Base-by-base conservation (phyloP, 2,888 invertebrate species). In the Diadromus collaris region DNA sequence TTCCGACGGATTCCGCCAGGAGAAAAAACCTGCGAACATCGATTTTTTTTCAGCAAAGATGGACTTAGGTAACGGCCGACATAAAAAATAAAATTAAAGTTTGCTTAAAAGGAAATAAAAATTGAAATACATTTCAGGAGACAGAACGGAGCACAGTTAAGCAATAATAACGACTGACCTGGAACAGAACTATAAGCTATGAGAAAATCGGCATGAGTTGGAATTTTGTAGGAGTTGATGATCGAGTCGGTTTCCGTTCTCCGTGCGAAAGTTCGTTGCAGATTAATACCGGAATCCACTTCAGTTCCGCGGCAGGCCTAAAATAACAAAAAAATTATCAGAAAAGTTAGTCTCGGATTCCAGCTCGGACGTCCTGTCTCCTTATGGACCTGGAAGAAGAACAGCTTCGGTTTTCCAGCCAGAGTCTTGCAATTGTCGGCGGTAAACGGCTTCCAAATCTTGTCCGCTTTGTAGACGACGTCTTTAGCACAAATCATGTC, bases 401-500 rank as follows among this genome's bases (percentile, higher is more conserved):
- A 94, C 3, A 94, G 76, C 85, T 94, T 94, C 7, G 94, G 94
- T 85, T 94, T 94, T 54, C 94, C 94, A 64, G 92, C 92, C 13
- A 94, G 88, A 6, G 92, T 87, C 51, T 85, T 87, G 83, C 94
- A 93, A 24, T 87, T 90, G 72, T 93, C 91, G 2, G 92, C 92
- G n/a, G 92, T 93, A 83, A 94, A 94, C 16, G 91, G 91, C 61
- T 89, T 89, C 91, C 93, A 92, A 24, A 94, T 88, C 2, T 84
- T 87, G n/a, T 93, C 92, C 1, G 92, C 87, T 21, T 89, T 88
- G 75, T 93, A 92, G 5, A 90, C 90, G 13, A 88, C 91, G 82
- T 94, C 93, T 46, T 88, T 90, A 1, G 93, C 92, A 82, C 91
- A 92, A 21, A 94, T 87, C 34, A 91, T 85, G 27, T 92, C 92